phyloP scores from a whole-genome alignment of 2,888 invertebrate species.

The Brachyptera risi region DNA sequence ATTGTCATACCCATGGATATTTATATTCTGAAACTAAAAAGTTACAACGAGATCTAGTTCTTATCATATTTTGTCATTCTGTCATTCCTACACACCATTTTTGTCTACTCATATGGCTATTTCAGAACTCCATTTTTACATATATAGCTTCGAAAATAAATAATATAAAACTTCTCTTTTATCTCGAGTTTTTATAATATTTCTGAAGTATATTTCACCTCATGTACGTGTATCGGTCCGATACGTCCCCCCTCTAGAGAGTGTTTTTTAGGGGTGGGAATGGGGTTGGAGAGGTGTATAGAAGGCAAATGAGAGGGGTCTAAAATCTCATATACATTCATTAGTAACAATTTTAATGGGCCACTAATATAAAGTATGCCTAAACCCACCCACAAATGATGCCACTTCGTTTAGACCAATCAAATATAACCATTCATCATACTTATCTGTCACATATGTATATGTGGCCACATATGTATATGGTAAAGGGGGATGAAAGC shows the following conservation, averaged over 20 bases:
- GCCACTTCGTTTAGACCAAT: background rate
- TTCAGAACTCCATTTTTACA: too few species aligned
- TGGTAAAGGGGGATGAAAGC: background rate
- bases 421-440: conserved; percentile 2
- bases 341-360: background rate
- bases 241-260: background rate
- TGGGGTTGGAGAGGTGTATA: background rate
- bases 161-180: too few species aligned
- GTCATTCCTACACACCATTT: too few species aligned
- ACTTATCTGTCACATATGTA: conserved; percentile 5
- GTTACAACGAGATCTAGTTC: too few species aligned
- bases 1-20: too few species aligned
- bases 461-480: conserved; percentile 6
- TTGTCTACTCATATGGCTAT: too few species aligned
- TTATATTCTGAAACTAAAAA: too few species aligned
- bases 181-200: too few species aligned
- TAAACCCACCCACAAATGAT: background rate
- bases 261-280: background rate
- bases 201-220: background rate
- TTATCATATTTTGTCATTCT: too few species aligned
- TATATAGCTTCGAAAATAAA: too few species aligned
- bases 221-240: background rate
- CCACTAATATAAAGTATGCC: conserved; percentile 6
- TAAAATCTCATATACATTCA: conserved; percentile 1
- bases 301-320: background rate